A percentile compares a stretch with the other conserved stretches of the same genome.
Evolutionary conservation across 1,140 invertebrate species (phyloP).

Genomic region (Drosophila equinoxialis): DNA sequence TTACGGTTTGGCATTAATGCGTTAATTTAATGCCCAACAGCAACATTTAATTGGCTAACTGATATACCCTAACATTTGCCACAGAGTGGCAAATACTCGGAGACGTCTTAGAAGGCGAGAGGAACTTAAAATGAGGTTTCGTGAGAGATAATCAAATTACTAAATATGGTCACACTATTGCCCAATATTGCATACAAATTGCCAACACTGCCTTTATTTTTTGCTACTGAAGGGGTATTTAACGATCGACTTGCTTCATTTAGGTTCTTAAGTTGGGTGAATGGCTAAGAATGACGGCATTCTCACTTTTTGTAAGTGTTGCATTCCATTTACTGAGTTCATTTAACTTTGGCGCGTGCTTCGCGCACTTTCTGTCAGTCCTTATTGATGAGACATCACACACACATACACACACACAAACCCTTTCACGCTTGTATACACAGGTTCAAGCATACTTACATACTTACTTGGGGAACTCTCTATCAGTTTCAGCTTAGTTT

Average conservation of each 20-base stretch:
- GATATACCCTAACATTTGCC: neutral
- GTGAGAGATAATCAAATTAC: too few species aligned
- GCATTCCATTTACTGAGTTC: constrained; percentile 42
- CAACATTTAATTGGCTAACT: neutral
- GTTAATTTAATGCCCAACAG: constrained; percentile 5
- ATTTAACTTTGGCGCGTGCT: constrained; percentile 56
- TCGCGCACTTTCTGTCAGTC: constrained; percentile 13
- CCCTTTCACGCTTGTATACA: neutral
- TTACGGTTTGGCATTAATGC: constrained; percentile 9
- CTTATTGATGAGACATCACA: constrained; percentile 12
- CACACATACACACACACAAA: constrained; percentile 6
- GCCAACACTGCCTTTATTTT: neutral
- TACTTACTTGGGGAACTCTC: constrained; percentile 12
- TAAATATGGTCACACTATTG: too few species aligned
- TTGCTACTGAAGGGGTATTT: constrained; percentile 31
- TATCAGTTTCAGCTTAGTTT: constrained; percentile 20
- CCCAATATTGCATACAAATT: neutral
- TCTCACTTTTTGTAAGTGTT: constrained; percentile 45
- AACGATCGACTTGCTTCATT: neutral
- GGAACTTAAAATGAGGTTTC: too few species aligned
- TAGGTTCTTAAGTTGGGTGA: constrained; percentile 31
- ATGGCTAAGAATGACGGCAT: constrained; percentile 38
- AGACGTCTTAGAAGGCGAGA: neutral
- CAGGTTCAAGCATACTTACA: constrained; percentile 4
- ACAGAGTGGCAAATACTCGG: neutral